Evolutionary conservation across 2,113 vertebrate genomes (phyloP).

Genomic region (Nipponia nippon): DNA sequence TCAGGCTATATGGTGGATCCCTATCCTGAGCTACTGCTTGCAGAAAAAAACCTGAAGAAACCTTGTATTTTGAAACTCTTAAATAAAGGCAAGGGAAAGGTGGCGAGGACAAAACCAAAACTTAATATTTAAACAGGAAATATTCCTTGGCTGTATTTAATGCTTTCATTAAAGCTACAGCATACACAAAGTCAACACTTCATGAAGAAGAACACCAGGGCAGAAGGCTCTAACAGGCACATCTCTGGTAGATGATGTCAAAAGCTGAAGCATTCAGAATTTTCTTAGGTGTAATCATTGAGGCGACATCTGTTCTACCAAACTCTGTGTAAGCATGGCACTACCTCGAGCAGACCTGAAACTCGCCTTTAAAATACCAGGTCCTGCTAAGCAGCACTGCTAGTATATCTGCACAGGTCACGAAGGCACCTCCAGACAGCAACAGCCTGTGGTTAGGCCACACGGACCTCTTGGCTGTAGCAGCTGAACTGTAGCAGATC

Average conservation of each 20-base stretch:
- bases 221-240: not conserved
- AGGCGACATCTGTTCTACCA: not conserved
- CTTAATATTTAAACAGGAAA: not conserved
- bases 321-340: not conserved
- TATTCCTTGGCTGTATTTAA: not conserved
- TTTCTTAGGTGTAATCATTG: not conserved
- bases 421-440: rapidly evolving
- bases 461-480: not conserved
- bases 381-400: not conserved
- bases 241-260: not conserved
- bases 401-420: not conserved
- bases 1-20: not conserved
- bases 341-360: not conserved
- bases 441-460: not conserved
- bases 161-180: not conserved
- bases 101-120: not conserved
- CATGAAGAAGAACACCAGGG: not conserved
- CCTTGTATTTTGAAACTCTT: not conserved
- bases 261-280: not conserved
- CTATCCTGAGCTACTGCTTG: not conserved
- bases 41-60: not conserved
- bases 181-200: not conserved
- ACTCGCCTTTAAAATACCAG: rapidly evolving
- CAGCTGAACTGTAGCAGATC: not conserved
- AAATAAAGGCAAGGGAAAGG: not conserved